These are phyloP conservation scores for Machaerirhynchus nigripectus DNA, from an alignment of 2,113 vertebrate species.

Conservation along the genomic window DNA sequence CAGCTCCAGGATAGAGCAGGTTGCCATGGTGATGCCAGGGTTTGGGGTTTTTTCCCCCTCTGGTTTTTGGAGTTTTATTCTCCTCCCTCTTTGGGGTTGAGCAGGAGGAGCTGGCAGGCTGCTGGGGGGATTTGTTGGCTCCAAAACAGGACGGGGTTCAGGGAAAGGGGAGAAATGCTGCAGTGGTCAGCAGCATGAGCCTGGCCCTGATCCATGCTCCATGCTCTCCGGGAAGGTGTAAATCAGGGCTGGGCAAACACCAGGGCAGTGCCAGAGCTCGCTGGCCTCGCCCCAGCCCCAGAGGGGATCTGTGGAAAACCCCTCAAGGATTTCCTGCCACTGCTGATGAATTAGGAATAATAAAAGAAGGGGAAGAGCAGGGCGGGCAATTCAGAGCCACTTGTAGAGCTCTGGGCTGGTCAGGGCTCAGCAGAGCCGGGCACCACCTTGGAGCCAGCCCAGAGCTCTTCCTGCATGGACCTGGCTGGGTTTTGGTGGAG, in stretches of 20 bases:
- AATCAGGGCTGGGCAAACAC: constrained; percentile 10
- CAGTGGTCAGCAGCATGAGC: background rate
- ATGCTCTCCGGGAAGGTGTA: background rate
- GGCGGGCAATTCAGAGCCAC: background rate
- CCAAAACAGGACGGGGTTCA: background rate
- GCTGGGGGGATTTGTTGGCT: background rate
- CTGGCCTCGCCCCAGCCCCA: background rate
- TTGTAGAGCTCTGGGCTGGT: background rate
- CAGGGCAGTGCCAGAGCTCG: background rate
- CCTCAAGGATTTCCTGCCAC: background rate
- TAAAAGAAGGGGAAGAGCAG: background rate
- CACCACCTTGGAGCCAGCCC: background rate
- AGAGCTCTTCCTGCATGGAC: fast-evolving
- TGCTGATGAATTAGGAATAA: background rate
- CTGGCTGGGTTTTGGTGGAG: background rate
- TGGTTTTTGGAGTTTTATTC: background rate
- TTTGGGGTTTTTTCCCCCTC: no score
- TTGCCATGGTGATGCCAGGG: constrained; percentile 39
- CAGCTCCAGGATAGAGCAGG: background rate
- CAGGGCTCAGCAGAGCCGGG: fast-evolving
- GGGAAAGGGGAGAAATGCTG: background rate
- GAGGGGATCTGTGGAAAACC: background rate
- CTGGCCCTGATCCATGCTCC: background rate
- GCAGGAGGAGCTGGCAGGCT: background rate
- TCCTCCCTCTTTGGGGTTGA: background rate